Conservation (phyloP, 2,888 invertebrate species). For the Caenorhabditis sulstoni region DNA sequence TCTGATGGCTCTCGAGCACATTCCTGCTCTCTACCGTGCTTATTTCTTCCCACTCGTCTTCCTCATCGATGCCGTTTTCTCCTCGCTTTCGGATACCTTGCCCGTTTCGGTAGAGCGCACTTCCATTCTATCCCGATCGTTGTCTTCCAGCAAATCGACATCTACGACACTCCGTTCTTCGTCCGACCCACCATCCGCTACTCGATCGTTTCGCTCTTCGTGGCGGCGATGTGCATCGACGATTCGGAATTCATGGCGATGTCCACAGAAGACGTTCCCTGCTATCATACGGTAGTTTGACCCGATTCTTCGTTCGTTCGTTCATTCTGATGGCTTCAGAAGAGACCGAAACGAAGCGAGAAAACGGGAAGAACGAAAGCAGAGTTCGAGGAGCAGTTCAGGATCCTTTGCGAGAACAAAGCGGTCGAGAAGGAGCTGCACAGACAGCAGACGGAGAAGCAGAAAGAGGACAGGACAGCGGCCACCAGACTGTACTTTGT, state of each 20-base stretch:
- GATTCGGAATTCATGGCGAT: slow-evolving; percentile 5
- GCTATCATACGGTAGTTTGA: slow-evolving; percentile 26
- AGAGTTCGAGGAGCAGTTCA: slow-evolving; percentile 20
- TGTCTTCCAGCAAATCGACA: background rate
- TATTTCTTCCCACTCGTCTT: slow-evolving; percentile 27
- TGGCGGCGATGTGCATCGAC: slow-evolving; percentile 12
- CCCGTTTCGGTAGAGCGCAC: background rate
- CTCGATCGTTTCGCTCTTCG: slow-evolving; percentile 11
- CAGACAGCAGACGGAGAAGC: background rate
- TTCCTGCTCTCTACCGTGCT: slow-evolving; percentile 37
- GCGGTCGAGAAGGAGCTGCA: slow-evolving; percentile 2
- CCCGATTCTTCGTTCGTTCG: background rate
- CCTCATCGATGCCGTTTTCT: background rate
- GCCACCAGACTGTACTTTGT: background rate
- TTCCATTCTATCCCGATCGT: too few relatives aligned
- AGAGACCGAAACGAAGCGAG: background rate
- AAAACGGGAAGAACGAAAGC: background rate
- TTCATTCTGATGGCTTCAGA: background rate
- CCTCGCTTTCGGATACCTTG: background rate
- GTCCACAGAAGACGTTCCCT: slow-evolving; percentile 10
- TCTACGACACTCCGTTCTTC: slow-evolving; percentile 13
- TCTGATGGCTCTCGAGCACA: slow-evolving; percentile 30
- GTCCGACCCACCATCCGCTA: slow-evolving; percentile 17
- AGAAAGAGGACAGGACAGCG: background rate
- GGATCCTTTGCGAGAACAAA: slow-evolving; percentile 20